A percentile compares a stretch with the other conserved stretches of the same genome.
These are phyloP conservation scores for Acleris emargana DNA, from an alignment of 2,888 invertebrate species.

Conservation along the genomic window DNA sequence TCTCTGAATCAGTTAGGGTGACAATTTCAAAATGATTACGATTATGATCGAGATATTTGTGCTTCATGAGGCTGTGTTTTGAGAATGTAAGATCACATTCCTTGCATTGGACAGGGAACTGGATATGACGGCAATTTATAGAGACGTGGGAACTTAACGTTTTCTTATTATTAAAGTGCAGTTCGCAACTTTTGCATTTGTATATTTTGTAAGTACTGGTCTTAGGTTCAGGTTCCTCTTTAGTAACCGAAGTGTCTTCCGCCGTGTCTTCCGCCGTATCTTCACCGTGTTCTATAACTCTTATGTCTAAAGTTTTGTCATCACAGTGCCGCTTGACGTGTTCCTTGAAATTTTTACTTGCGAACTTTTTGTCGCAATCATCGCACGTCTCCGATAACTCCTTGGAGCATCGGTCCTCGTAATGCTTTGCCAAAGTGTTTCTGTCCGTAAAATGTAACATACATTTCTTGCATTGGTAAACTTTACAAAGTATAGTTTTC, in stretches of 20 bases:
- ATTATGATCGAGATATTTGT: constrained; percentile 21
- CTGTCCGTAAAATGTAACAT: constrained; percentile 16
- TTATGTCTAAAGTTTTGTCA: constrained; percentile 2
- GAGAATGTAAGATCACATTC: constrained; percentile 38
- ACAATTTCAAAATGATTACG: not conserved
- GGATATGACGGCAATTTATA: not conserved
- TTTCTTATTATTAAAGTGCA: constrained; percentile 5
- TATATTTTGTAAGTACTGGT: constrained; percentile 5
- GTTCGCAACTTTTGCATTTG: constrained; percentile 15
- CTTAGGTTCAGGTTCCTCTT: not conserved
- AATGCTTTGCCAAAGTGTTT: constrained; percentile 8
- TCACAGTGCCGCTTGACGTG: constrained; percentile 16
- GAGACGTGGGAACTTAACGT: not conserved
- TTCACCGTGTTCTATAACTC: not conserved
- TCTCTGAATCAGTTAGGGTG: not conserved
- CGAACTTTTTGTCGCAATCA: constrained; percentile 13
- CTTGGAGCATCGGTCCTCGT: constrained; percentile 25
- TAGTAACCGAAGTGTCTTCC: not conserved
- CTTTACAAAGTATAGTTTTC: not conserved
- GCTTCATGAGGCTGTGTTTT: constrained; percentile 1
- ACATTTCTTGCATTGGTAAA: constrained; percentile 25
- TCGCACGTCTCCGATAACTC: constrained; percentile 21
- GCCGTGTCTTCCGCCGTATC: not conserved
- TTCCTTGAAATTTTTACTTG: constrained; percentile 18
- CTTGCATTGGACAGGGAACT: constrained; percentile 34